Evolutionary conservation across 2,797 vertebrate genomes (phyloP), one percentile per base, ranked within the genome.

Genomic region (Aselliscus stoliczkanus): DNA sequence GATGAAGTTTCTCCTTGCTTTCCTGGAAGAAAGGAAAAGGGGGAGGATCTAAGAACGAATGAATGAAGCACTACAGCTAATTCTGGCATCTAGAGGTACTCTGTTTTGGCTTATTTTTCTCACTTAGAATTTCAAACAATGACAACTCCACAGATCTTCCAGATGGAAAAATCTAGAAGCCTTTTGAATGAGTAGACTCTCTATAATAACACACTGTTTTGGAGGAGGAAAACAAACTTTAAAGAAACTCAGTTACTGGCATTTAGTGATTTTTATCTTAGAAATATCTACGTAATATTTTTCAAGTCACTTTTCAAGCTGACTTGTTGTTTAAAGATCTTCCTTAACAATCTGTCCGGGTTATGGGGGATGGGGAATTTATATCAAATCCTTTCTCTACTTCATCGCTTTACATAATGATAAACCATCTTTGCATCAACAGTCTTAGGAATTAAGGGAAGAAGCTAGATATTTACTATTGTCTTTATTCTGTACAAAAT

Each of bases 1-100:
- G 98, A 97, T 98, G 98, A 97, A 97, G 97, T 98, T 98, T 98
- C 98, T 98, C 98, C 98, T 98, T 98, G 98, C 98, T 98, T 98
- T 98, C 98, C 98, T 98, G 97, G 98, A 98, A 98, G 97, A 98
- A 98, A 98, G 98, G 98, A 98, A 98, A 98, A 97, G 98, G 98
- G 47, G 98, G 95, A 98, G 96, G 69, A 95, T 96, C 98, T 98
- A 98, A 98, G 98, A 97, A 98, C 42, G 77, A 98, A 98, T 96
- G 95, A 98, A 96, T 95, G 94, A 97, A 97, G 72, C 27, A 94
- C 97, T 97, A 93, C 37, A 93, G 89, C 84, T 95, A 97, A 90
- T 94, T 95, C 79, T 1, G 92, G 97, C 50, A 39, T 14, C 47
- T 18, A 69, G 42, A 95, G 70, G 31, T 31, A 39, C 12, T 67